Evolutionary conservation across 2,113 vertebrate genomes (phyloP).

Genomic region (Alouatta palliata): DNA sequence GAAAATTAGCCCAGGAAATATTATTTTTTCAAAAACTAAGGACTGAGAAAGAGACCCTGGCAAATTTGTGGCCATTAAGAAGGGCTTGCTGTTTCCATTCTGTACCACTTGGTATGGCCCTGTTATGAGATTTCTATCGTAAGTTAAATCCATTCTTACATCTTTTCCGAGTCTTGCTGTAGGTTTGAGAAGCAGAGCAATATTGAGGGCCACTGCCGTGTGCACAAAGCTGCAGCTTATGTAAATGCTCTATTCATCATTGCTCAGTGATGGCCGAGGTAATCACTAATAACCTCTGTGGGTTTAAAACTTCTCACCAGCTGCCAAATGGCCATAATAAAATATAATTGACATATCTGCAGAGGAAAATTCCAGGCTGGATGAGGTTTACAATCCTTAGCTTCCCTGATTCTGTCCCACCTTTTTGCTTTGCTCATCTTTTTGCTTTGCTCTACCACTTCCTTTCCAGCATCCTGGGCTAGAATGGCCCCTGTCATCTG

Average conservation of each 20-base stretch:
- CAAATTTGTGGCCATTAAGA: neutral
- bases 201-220: neutral
- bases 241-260: neutral
- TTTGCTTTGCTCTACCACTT: neutral
- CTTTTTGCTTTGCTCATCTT: neutral
- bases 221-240: neutral
- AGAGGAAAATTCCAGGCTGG: neutral
- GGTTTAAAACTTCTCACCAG: neutral
- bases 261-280: neutral
- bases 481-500: neutral
- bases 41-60: neutral
- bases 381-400: neutral
- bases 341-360: neutral
- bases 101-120: neutral
- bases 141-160: neutral
- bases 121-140: neutral
- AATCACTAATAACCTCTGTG: neutral
- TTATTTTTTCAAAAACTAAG: neutral
- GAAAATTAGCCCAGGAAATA: neutral
- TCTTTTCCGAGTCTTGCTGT: neutral
- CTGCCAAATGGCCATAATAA: neutral
- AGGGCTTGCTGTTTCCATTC: neutral
- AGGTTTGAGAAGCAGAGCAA: neutral
- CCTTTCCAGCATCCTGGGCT: neutral
- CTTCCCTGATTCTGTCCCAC: neutral